Evolutionary conservation across 2,797 vertebrate genomes (phyloP).

Genomic region (Kryptopterus vitreolus): DNA sequence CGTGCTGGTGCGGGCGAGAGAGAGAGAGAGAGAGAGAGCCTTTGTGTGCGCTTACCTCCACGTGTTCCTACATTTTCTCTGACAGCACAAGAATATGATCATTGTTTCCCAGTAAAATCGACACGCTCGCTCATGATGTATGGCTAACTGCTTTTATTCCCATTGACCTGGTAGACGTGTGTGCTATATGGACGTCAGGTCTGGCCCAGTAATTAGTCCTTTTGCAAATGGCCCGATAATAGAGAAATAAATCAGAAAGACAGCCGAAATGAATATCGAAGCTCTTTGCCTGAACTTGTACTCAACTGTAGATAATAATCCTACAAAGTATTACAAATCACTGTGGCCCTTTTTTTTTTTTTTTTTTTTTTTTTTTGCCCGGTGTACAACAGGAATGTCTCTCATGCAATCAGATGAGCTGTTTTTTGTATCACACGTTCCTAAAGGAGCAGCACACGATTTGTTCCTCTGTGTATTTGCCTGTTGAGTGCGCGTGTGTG

Average conservation of each 20-base stretch:
- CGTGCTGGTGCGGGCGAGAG: background rate
- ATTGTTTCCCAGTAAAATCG: conserved; percentile 48
- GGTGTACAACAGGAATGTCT: conserved; percentile 61
- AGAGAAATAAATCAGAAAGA: conserved; percentile 69
- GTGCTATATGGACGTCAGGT: conserved; percentile 42
- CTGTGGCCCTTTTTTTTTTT: too few species aligned
- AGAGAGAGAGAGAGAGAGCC: conserved; percentile 1
- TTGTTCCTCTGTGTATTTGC: conserved; percentile 12
- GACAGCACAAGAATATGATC: conserved; percentile 49
- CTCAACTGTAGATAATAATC: conserved; percentile 66
- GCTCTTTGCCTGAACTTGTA: conserved; percentile 61
- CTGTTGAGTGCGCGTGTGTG: conserved; percentile 1
- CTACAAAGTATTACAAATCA: conserved; percentile 63
- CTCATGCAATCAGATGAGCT: background rate
- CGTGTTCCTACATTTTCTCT: conserved; percentile 47
- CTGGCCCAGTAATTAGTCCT: conserved; percentile 67
- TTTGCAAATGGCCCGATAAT: conserved; percentile 70
- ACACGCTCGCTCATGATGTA: conserved; percentile 51
- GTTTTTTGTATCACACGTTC: too few species aligned
- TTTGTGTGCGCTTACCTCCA: conserved; percentile 55
- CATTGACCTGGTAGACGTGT: conserved; percentile 43
- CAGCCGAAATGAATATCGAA: conserved; percentile 65
- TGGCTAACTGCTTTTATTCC: conserved; percentile 54
- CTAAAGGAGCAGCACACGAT: background rate
- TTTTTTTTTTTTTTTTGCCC: conserved; percentile 32